Percentiles rank a stretch among this genome's conserved stretches.
These are phyloP conservation scores for Tokudaia tokunoshimensis DNA, from an alignment of 2,797 vertebrate species.

Conservation along the genomic window DNA sequence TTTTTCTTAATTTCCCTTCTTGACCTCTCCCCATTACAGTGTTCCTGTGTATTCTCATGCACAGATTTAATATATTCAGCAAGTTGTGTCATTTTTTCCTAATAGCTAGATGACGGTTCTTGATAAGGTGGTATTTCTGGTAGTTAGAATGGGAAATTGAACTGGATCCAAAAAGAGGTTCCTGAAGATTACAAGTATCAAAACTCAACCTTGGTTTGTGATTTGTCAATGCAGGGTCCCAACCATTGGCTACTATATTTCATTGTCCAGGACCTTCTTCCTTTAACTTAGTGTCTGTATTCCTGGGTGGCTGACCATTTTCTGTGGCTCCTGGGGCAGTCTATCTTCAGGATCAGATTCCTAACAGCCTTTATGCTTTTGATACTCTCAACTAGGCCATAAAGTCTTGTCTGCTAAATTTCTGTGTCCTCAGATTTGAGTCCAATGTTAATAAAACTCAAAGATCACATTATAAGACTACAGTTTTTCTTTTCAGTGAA, in stretches of 20 bases:
- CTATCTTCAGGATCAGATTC: slow-evolving; percentile 19
- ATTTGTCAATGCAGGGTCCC: slow-evolving; percentile 24
- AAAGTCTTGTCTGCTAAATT: slow-evolving; percentile 22
- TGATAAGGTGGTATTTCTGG: slow-evolving; percentile 20
- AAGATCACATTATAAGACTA: slow-evolving; percentile 14
- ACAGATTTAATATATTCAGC: slow-evolving; percentile 39
- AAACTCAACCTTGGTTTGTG: background rate
- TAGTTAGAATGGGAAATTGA: slow-evolving; percentile 33
- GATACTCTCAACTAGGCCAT: background rate
- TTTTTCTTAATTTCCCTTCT: slow-evolving; percentile 45
- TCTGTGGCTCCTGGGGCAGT: slow-evolving; percentile 7
- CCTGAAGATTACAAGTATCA: slow-evolving; percentile 52
- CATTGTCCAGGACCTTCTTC: background rate
- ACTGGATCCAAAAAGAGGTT: slow-evolving; percentile 29
- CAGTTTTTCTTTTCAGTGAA: background rate
- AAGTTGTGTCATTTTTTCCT: background rate
- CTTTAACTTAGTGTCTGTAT: slow-evolving; percentile 37
- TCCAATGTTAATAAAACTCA: slow-evolving; percentile 47
- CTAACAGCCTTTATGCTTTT: slow-evolving; percentile 10
- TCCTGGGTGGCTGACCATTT: background rate
- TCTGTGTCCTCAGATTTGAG: slow-evolving; percentile 49
- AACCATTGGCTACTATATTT: slow-evolving; percentile 10
- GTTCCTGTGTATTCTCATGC: slow-evolving; percentile 12
- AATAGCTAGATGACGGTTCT: slow-evolving; percentile 5
- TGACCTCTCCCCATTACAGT: background rate